phyloP scores from a whole-genome alignment of 1,140 invertebrate genomes.

The Chionoecetes opilio region DNA sequence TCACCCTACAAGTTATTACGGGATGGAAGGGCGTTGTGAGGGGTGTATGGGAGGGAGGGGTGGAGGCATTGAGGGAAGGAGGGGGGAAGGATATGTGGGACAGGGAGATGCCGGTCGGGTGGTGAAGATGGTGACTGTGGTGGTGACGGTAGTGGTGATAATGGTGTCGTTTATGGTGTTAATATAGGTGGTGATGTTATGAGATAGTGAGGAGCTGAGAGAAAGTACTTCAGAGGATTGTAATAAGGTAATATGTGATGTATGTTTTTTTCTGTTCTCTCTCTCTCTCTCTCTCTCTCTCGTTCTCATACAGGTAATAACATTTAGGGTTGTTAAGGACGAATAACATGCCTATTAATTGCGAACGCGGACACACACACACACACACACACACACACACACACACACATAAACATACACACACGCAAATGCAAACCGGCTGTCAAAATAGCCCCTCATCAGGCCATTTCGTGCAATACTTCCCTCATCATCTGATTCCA shows the following conservation, averaged over 20 bases:
- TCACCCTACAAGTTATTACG: constrained; percentile 28
- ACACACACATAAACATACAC: not conserved
- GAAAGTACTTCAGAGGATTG: no score
- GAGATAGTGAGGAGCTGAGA: no score
- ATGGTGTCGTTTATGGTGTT: no score
- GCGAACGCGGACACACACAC: not conserved
- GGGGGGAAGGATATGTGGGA: no score
- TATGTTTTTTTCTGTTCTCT: not conserved
- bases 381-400: constrained; percentile 27
- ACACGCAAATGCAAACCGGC: not conserved
- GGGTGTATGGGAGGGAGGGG: not conserved
- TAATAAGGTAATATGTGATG: no score
- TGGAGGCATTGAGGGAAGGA: not conserved
- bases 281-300: constrained; percentile 27
- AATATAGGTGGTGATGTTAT: no score
- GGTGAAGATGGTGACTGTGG: no score
- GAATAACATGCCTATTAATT: no score
- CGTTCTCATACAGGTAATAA: not conserved
- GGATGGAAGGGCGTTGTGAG: not conserved
- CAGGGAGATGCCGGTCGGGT: no score
- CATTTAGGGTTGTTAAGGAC: no score
- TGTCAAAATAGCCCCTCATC: not conserved
- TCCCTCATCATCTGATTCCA: constrained; percentile 28
- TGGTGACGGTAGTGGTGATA: no score
- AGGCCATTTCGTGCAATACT: constrained; percentile 7